phyloP scores from a whole-genome alignment of 2,888 invertebrate species.

The Orthosia gracilis region DNA sequence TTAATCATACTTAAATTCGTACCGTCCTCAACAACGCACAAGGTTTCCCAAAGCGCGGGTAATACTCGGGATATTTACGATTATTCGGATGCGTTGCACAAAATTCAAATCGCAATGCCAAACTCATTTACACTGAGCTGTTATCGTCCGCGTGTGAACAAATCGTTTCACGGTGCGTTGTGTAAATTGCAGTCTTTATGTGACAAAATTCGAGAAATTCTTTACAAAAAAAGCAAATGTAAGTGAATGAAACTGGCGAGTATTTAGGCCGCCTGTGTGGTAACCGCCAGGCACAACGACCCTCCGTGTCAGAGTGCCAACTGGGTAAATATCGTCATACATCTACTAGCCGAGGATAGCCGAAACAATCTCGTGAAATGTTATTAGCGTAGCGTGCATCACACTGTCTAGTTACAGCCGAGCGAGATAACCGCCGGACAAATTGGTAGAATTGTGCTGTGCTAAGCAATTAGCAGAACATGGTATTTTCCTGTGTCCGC shows the following conservation, averaged over 20 bases:
- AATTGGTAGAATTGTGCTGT: slow-evolving; percentile 73
- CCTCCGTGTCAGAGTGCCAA: slow-evolving; percentile 61
- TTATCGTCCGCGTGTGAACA: slow-evolving; percentile 48
- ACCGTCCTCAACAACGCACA: slow-evolving; percentile 55
- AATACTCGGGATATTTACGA: slow-evolving; percentile 47
- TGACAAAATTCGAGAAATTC: slow-evolving; percentile 56
- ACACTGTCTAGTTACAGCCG: slow-evolving; percentile 56
- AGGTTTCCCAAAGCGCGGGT: slow-evolving; percentile 41
- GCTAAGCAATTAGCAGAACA: slow-evolving; percentile 74
- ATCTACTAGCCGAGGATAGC: slow-evolving; percentile 30
- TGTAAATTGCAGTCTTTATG: slow-evolving; percentile 51
- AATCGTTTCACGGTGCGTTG: slow-evolving; percentile 47
- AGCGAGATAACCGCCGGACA: slow-evolving; percentile 67
- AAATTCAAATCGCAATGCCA: slow-evolving; percentile 50
- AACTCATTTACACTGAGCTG: slow-evolving; percentile 44
- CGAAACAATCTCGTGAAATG: slow-evolving; percentile 51
- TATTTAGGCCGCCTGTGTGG: slow-evolving; percentile 62
- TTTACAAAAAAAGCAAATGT: slow-evolving; percentile 65
- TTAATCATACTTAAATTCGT: slow-evolving; percentile 29
- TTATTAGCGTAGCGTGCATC: slow-evolving; percentile 66
- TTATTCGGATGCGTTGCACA: slow-evolving; percentile 59
- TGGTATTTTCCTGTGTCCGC: slow-evolving; percentile 58
- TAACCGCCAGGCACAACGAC: slow-evolving; percentile 61
- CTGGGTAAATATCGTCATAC: slow-evolving; percentile 69
- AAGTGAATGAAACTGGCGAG: slow-evolving; percentile 62